Conservation (phyloP, 2,113 vertebrate genomes). For the Cavia aperea region DNA sequence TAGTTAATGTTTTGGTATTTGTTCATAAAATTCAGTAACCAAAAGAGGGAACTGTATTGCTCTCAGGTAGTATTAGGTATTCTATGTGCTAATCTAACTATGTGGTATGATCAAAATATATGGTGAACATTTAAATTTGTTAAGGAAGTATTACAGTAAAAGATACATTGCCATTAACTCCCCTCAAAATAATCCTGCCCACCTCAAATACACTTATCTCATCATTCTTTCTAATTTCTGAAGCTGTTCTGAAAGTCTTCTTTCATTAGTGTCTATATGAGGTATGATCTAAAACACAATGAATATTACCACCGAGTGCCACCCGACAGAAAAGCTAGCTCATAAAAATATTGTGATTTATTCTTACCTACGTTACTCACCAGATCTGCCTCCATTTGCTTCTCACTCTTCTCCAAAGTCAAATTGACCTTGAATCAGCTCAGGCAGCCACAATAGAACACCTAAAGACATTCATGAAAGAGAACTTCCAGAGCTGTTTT, state of each 20-base stretch:
- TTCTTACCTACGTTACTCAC: neutral
- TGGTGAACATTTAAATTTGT: neutral
- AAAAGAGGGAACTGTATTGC: neutral
- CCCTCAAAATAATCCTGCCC: neutral
- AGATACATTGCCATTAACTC: neutral
- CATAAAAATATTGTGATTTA: neutral
- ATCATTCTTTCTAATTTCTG: neutral
- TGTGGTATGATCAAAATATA: neutral
- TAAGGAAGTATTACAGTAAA: neutral
- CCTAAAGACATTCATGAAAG: neutral
- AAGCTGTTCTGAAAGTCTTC: neutral
- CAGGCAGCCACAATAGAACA: neutral
- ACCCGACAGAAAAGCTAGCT: neutral
- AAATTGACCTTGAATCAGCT: neutral
- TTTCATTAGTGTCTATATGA: neutral
- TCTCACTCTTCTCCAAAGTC: neutral
- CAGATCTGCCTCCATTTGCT: neutral
- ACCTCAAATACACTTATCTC: neutral
- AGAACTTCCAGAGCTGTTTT: neutral
- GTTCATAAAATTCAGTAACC: neutral
- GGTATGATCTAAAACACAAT: neutral
- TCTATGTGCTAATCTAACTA: neutral
- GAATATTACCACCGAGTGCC: neutral
- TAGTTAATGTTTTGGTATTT: neutral
- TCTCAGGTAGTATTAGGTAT: neutral